phyloP scores from a whole-genome alignment of 2,797 vertebrate genomes.

The Meda fulgida region DNA sequence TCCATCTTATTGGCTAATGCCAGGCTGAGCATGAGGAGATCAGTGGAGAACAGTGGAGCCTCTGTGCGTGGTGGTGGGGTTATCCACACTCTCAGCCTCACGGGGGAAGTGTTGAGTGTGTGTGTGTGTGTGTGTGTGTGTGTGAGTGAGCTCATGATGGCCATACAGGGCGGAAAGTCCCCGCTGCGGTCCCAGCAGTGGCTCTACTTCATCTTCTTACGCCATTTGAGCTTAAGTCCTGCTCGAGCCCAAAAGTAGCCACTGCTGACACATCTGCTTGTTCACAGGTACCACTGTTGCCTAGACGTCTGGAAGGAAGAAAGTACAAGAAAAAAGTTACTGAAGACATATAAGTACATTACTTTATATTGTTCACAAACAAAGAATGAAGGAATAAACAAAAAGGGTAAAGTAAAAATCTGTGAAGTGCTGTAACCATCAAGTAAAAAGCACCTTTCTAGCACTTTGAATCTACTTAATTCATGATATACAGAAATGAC shows the following conservation, averaged over 20 bases:
- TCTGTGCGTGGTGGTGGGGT: slow-evolving; percentile 44
- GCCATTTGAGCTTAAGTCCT: not conserved
- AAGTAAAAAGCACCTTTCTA: not conserved
- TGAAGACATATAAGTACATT: not conserved
- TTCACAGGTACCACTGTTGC: slow-evolving; percentile 14
- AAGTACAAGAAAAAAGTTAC: not conserved
- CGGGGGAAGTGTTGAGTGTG: slow-evolving; percentile 48
- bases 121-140: slow-evolving; percentile 21
- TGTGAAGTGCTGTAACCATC: not conserved
- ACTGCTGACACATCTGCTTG: slow-evolving; percentile 28
- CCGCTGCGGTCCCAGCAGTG: slow-evolving; percentile 39
- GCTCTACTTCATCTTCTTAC: slow-evolving; percentile 16
- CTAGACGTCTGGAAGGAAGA: slow-evolving; percentile 13
- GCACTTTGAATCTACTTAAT: too few species aligned
- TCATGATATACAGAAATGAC: not conserved
- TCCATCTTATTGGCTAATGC: slow-evolving; percentile 67
- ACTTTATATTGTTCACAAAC: not conserved
- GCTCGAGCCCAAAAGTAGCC: slow-evolving; percentile 6
- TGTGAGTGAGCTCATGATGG: slow-evolving; percentile 51
- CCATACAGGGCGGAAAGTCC: slow-evolving; percentile 60
- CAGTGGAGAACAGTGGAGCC: slow-evolving; percentile 63
- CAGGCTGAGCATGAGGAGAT: slow-evolving; percentile 65
- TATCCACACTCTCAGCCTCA: slow-evolving; percentile 61
- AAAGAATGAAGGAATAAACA: not conserved
- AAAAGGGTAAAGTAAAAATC: not conserved